Percentiles rank a stretch among this genome's conserved stretches.
Evolutionary conservation across 2,888 invertebrate genomes (phyloP).

Genomic region (Harpalus rubripes): DNA sequence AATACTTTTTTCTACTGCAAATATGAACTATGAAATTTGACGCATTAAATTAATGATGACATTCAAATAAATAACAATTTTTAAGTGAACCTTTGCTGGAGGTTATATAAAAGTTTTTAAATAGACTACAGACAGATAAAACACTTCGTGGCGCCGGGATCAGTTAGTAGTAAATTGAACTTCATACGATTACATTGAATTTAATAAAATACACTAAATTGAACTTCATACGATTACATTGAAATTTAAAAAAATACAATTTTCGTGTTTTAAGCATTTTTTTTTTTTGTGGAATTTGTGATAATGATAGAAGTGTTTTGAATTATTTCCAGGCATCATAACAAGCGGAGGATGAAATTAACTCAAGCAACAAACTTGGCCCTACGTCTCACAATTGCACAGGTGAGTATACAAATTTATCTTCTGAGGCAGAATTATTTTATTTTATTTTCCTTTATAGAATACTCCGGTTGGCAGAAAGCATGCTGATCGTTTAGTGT

Average conservation of each 20-base stretch:
- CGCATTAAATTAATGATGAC: constrained; percentile 55
- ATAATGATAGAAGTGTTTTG: constrained; percentile 30
- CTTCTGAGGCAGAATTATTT: background rate
- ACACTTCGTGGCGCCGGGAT: constrained; percentile 55
- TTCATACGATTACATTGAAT: constrained; percentile 29
- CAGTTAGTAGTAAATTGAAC: constrained; percentile 48
- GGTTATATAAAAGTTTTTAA: constrained; percentile 71
- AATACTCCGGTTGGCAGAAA: constrained; percentile 70
- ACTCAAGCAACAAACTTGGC: constrained; percentile 71
- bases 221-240: constrained; percentile 41
- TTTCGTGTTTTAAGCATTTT: constrained; percentile 4
- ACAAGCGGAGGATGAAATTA: constrained; percentile 71
- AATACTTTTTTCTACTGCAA: constrained; percentile 39
- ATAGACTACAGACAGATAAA: constrained; percentile 62
- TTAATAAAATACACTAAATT: too few species aligned
- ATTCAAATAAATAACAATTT: constrained; percentile 55
- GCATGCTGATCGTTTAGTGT: constrained; percentile 73
- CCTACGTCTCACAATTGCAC: constrained; percentile 72
- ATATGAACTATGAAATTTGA: constrained; percentile 53
- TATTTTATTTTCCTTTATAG: constrained; percentile 68
- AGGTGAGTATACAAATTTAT: constrained; percentile 69
- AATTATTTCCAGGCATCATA: constrained; percentile 59
- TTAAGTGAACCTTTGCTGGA: constrained; percentile 69
- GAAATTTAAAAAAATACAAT: background rate
- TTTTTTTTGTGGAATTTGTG: background rate